A percentile compares a stretch with the other conserved stretches of the same genome.
These are phyloP conservation scores for Philonicus albiceps DNA, from an alignment of 2,888 invertebrate species.

Conservation along the genomic window DNA sequence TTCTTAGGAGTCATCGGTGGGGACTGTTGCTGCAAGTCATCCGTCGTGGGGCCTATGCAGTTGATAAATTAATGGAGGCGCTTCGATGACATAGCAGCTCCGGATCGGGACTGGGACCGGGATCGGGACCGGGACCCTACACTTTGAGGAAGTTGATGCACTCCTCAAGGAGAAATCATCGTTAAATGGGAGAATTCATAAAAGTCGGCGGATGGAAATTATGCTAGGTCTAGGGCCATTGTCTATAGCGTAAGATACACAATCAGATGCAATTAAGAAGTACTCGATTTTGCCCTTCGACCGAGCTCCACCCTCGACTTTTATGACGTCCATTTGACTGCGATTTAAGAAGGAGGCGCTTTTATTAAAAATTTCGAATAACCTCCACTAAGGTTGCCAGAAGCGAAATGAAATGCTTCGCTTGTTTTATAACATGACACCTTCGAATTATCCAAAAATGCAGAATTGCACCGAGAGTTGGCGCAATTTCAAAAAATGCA, in stretches of 20 bases:
- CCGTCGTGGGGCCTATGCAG: constrained; percentile 37
- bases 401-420: neutral
- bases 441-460: neutral
- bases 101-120: neutral
- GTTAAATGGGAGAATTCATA: constrained; percentile 14
- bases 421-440: neutral
- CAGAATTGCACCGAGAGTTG: neutral
- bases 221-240: neutral
- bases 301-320: neutral
- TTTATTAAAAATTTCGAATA: neutral
- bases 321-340: neutral
- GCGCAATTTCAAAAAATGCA: neutral
- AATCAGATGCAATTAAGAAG: constrained; percentile 21
- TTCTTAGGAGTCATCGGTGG: constrained; percentile 25
- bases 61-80: constrained; percentile 40
- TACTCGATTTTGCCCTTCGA: neutral
- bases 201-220: neutral
- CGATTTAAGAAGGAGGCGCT: neutral
- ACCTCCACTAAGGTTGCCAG: neutral
- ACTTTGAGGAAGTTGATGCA: constrained; percentile 12
- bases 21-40: constrained; percentile 33
- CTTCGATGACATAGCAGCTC: constrained; percentile 24
- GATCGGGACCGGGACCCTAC: neutral
- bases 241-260: neutral
- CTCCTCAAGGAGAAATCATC: neutral